These are phyloP conservation scores for Pristionchus entomophagus DNA, from an alignment of 2,888 invertebrate species.

Conservation along the genomic window DNA sequence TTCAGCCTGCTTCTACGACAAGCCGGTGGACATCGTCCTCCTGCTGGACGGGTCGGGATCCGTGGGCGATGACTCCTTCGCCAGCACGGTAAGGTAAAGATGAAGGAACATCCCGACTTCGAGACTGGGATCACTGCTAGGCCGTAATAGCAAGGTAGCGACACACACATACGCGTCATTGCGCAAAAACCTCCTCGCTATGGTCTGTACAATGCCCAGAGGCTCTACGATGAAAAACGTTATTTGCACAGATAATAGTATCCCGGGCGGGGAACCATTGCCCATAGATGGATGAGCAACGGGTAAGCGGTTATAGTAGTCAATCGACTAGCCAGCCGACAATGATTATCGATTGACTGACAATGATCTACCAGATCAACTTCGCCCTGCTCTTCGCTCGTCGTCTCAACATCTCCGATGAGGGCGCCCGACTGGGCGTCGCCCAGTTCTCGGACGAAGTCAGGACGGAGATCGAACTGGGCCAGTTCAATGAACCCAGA, in stretches of 20 bases:
- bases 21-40: constrained; percentile 76
- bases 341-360: no score
- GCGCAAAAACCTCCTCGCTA: no score
- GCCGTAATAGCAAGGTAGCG: no score
- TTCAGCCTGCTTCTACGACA: constrained; percentile 70
- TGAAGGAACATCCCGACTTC: no score
- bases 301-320: no score
- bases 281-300: no score
- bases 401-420: constrained; percentile 75
- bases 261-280: no score
- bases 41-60: constrained; percentile 77
- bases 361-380: constrained; percentile 66
- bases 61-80: constrained; percentile 75
- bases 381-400: constrained; percentile 76
- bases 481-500: constrained; percentile 68
- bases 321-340: no score
- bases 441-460: constrained; percentile 76
- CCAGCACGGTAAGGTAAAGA: constrained; percentile 57
- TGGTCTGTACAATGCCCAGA: no score
- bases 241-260: no score
- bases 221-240: not conserved
- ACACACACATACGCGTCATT: no score
- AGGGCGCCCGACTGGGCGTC: constrained; percentile 75
- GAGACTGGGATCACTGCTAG: no score
- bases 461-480: constrained; percentile 73